Base-by-base conservation (phyloP, 2,113 vertebrate genomes). In the Formicarius rufipectus region DNA sequence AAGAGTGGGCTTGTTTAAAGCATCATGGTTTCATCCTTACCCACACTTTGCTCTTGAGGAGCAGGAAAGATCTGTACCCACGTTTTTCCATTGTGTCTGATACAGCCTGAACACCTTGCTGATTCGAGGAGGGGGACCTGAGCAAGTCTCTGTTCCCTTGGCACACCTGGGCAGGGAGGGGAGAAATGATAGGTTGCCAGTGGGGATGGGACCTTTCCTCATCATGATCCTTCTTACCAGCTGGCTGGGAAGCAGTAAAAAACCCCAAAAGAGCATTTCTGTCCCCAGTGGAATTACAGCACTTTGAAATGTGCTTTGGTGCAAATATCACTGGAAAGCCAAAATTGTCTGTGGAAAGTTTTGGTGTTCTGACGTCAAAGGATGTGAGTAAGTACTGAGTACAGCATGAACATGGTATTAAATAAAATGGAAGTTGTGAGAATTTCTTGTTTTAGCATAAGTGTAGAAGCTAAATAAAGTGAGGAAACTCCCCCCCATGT, bases 71-170 rank as follows among this genome's bases (percentile, higher is more conserved):
- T n/a, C 13, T 31, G 24, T 8, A 15, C 15, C 27, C 8, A 17
- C 0, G 0, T 39, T 71, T 85, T 84, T 15, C 44, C 20, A 6
- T 27, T 22, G 2, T 0, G 0, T 85, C 24, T 12, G 11, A 22
- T 23, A 20, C 7, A 86, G 12, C 21, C 63, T 81, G 72, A 40
- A 5, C 30, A 42, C 19, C 37, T 72, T 31, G 44, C 8, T 35
- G 42, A 25, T 52, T 19, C 1, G 3, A 66, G 50, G 30, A 77
- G 27, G 11, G 15, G 33, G 8, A 24, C 3, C 1, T 20, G 15
- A 42, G 25, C 23, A 18, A 17, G 30, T 21, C 2, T 79, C 72
- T 79, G 10, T 19, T 37, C 15, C 6, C 23, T 22, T 6, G 2
- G 40, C 1, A 7, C 24, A 50, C 30, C 42, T 31, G 39, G 17